These are phyloP conservation scores for Lethenteron reissneri DNA, from an alignment of 2,113 vertebrate species.

Conservation along the genomic window DNA sequence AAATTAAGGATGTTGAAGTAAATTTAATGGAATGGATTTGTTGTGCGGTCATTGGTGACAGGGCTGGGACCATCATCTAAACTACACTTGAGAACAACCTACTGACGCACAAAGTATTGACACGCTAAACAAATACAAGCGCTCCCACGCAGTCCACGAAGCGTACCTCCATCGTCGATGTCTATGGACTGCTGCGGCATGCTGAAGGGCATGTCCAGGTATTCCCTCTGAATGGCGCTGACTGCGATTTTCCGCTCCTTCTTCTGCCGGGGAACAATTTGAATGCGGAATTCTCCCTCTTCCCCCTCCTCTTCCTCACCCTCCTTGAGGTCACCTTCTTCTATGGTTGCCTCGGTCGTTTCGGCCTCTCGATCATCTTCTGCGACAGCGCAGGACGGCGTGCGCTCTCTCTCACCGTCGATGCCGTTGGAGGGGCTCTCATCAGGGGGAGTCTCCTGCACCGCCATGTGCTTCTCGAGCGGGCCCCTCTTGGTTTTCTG, in stretches of 20 bases:
- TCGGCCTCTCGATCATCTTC: conserved; percentile 35
- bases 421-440: conserved; percentile 16
- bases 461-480: conserved; percentile 51
- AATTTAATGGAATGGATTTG: too few relatives aligned
- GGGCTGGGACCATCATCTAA: too few relatives aligned
- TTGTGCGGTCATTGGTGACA: too few relatives aligned
- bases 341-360: conserved; percentile 23
- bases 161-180: too few relatives aligned
- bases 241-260: conserved; percentile 95
- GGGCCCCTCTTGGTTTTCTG: conserved; percentile 77
- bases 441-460: conserved; percentile 55
- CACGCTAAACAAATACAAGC: too few relatives aligned
- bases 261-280: conserved; percentile 79
- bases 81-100: too few relatives aligned
- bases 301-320: conserved; percentile 50
- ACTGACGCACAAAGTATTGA: too few relatives aligned
- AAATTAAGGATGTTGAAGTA: too few relatives aligned
- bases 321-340: conserved; percentile 23
- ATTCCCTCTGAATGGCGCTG: conserved; percentile 93
- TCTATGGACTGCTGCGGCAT: conserved; percentile 30
- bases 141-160: too few relatives aligned
- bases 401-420: too few relatives aligned
- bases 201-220: conserved; percentile 88
- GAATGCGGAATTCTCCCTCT: conserved; percentile 87
- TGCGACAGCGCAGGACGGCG: conserved; percentile 17